Percentiles rank a stretch among this genome's conserved stretches.
phyloP scores from a whole-genome alignment of 2,888 invertebrate species.

The Machimus atricapillus region DNA sequence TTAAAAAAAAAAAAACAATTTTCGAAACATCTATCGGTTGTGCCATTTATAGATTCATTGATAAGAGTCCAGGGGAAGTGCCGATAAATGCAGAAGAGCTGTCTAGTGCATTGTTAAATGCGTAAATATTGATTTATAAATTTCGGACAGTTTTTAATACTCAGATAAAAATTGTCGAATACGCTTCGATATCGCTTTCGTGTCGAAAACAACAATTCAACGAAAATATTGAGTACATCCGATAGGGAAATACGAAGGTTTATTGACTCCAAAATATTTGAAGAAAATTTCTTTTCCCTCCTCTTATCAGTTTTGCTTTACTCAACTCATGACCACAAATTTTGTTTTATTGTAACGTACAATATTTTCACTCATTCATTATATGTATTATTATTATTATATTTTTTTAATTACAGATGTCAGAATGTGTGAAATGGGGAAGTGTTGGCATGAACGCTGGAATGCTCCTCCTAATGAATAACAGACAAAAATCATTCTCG shows the following conservation, averaged over 20 bases:
- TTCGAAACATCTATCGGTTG: neutral
- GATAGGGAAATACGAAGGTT: neutral
- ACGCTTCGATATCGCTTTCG: neutral
- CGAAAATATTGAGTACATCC: neutral
- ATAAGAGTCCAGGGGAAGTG: neutral
- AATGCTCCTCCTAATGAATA: constrained; percentile 70
- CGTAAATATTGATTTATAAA: neutral
- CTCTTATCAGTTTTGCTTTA: neutral
- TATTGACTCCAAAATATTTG: neutral
- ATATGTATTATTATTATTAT: neutral
- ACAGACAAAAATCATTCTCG: constrained; percentile 58
- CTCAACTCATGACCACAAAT: neutral
- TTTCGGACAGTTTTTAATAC: neutral
- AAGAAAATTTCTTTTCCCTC: neutral
- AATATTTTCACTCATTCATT: neutral
- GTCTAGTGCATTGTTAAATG: neutral
- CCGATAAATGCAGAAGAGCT: neutral
- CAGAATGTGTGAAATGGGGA: constrained; percentile 75
- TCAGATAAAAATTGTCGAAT: neutral
- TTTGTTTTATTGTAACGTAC: neutral
- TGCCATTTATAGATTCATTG: neutral
- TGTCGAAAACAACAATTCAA: neutral
- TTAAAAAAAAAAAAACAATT: neutral
- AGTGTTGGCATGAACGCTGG: constrained; percentile 75
- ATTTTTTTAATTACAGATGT: constrained; percentile 67